Conservation (phyloP, 2,797 vertebrate species). For the Harpagifer antarcticus region DNA sequence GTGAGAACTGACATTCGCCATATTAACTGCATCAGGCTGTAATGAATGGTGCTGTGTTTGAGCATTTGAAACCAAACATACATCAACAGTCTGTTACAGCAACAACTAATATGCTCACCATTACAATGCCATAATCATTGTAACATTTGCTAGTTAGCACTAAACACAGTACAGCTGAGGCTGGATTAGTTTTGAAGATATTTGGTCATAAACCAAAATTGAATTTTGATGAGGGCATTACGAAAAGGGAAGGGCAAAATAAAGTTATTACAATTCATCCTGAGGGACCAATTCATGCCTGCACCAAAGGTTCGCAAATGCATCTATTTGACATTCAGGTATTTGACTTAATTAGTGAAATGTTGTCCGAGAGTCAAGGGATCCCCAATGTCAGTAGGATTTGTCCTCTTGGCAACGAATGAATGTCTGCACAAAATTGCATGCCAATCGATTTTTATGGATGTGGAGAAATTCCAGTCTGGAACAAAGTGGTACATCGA, state of each 20-base stretch:
- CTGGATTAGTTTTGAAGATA: neutral
- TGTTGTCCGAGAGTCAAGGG: neutral
- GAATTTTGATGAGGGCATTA: neutral
- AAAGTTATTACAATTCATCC: neutral
- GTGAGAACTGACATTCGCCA: neutral
- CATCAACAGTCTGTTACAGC: neutral
- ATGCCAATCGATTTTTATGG: too few species aligned
- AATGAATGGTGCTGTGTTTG: neutral
- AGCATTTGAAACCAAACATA: neutral
- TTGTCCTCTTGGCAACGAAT: neutral
- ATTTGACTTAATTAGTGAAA: neutral
- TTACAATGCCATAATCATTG: neutral
- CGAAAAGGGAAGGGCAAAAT: neutral
- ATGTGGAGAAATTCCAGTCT: neutral
- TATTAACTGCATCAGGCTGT: conserved; percentile 12
- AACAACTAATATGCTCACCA: neutral
- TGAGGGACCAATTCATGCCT: neutral
- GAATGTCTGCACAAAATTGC: neutral
- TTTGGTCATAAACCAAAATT: neutral
- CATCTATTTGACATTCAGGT: neutral
- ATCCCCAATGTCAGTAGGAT: neutral
- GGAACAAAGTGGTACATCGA: neutral
- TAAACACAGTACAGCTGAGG: neutral
- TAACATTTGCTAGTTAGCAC: neutral
- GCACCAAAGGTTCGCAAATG: neutral